Conservation (phyloP, 2,113 vertebrate species). For the Otis tarda region DNA sequence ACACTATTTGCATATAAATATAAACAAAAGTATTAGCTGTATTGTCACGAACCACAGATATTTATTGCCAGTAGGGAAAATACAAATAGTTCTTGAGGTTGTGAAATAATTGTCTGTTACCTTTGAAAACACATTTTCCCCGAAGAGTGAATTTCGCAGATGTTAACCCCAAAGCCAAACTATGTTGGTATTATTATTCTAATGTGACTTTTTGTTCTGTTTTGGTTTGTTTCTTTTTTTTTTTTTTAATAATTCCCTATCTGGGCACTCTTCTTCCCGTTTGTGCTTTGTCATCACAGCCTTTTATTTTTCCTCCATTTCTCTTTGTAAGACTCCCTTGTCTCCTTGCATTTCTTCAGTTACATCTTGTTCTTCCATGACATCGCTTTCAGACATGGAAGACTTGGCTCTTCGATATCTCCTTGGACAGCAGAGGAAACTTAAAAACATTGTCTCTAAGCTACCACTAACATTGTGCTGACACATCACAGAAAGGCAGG, state of each 20-base stretch:
- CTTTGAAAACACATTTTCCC: conserved; percentile 8
- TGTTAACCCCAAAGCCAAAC: conserved; percentile 29
- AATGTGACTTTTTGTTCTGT: neutral
- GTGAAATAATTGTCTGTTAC: neutral
- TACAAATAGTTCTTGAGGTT: neutral
- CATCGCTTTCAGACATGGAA: neutral
- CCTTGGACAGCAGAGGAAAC: neutral
- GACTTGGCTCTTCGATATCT: neutral
- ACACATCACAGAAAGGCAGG: neutral
- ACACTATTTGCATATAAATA: conserved; percentile 2
- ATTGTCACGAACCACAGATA: neutral
- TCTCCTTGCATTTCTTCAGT: neutral
- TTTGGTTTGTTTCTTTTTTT: neutral
- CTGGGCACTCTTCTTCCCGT: neutral
- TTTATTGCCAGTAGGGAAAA: conserved; percentile 3
- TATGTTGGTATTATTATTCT: neutral
- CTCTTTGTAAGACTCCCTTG: neutral
- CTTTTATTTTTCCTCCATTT: neutral
- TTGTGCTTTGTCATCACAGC: neutral
- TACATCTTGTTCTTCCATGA: neutral
- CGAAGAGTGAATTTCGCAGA: conserved; percentile 32
- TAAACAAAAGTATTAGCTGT: neutral
- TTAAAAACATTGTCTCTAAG: neutral
- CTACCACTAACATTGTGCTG: neutral
- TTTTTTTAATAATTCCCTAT: neutral